Evolutionary conservation across 2,888 invertebrate genomes (phyloP).

Genomic region (Thalpophila matura): DNA sequence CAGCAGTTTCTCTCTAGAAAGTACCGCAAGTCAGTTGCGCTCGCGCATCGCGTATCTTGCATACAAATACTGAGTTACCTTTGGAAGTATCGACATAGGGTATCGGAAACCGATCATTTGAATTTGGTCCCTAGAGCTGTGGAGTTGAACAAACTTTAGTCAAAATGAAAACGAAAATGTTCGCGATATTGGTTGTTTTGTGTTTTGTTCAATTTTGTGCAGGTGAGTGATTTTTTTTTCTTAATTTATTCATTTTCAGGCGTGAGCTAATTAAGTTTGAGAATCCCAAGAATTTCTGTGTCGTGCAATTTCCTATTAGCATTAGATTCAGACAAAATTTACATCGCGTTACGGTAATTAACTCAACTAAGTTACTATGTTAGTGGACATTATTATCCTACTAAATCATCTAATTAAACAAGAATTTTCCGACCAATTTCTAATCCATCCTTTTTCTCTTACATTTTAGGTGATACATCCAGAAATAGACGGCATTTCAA

Average conservation of each 20-base stretch:
- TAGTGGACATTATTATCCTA: slow-evolving; percentile 5
- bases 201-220: slow-evolving; percentile 66
- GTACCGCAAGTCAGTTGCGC: slow-evolving; percentile 86
- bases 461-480: slow-evolving; percentile 51
- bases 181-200: slow-evolving; percentile 69
- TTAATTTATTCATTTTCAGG: slow-evolving; percentile 21
- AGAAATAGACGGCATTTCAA: slow-evolving; percentile 54
- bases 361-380: slow-evolving; percentile 15
- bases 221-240: slow-evolving; percentile 68
- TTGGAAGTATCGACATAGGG: slow-evolving; percentile 80
- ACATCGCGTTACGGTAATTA: slow-evolving; percentile 36
- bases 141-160: slow-evolving; percentile 66
- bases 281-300: slow-evolving; percentile 14
- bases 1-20: slow-evolving; percentile 91
- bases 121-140: slow-evolving; percentile 85
- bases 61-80: slow-evolving; percentile 86
- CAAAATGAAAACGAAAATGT: slow-evolving; percentile 80
- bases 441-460: slow-evolving; percentile 3
- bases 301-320: slow-evolving; percentile 28
- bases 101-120: slow-evolving; percentile 81
- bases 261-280: slow-evolving; percentile 16
- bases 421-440: slow-evolving; percentile 14
- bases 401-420: slow-evolving; percentile 2
- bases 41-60: slow-evolving; percentile 83
- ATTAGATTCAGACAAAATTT: slow-evolving; percentile 24